Percentiles rank a stretch among this genome's conserved stretches.
Conservation (phyloP, 2,113 vertebrate genomes). For the Salvator merianae region DNA sequence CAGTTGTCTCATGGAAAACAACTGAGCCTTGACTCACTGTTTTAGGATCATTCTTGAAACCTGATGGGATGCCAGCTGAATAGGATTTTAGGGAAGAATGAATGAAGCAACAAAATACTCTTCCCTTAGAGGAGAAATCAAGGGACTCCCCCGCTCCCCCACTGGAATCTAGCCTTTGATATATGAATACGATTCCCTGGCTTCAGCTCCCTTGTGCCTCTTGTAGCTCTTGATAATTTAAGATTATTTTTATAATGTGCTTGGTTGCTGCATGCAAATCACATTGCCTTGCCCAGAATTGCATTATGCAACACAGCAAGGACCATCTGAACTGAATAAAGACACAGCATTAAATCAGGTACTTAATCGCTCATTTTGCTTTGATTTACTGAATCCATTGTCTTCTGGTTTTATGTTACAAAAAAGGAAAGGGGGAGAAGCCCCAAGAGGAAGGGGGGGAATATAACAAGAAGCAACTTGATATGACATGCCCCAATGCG, state of each 20-base stretch:
- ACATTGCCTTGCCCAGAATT: conserved; percentile 31
- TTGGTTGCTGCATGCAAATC: conserved; percentile 60
- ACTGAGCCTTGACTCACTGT: background rate
- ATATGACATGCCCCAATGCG: conserved; percentile 51
- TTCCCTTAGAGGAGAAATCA: conserved; percentile 54
- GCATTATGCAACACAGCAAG: conserved; percentile 41
- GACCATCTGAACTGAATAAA: conserved; percentile 55
- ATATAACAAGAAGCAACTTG: conserved; percentile 63
- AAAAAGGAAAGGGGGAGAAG: conserved; percentile 51
- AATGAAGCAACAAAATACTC: conserved; percentile 19
- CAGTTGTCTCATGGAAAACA: background rate
- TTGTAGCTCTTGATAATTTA: conserved; percentile 59
- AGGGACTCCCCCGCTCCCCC: conserved; percentile 20
- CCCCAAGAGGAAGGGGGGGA: background rate
- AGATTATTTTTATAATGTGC: conserved; percentile 63
- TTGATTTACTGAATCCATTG: conserved; percentile 75
- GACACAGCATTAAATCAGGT: conserved; percentile 43
- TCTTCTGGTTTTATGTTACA: conserved; percentile 68
- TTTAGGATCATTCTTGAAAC: conserved; percentile 23
- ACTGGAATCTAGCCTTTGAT: conserved; percentile 60
- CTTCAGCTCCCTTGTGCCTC: conserved; percentile 35
- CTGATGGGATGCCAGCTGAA: background rate
- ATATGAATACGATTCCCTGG: conserved; percentile 37
- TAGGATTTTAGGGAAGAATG: conserved; percentile 42
- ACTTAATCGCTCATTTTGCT: conserved; percentile 70